These are phyloP conservation scores for Clavelina lepadiformis DNA, from an alignment of 23 tunicate genomes.

Conservation along the genomic window DNA sequence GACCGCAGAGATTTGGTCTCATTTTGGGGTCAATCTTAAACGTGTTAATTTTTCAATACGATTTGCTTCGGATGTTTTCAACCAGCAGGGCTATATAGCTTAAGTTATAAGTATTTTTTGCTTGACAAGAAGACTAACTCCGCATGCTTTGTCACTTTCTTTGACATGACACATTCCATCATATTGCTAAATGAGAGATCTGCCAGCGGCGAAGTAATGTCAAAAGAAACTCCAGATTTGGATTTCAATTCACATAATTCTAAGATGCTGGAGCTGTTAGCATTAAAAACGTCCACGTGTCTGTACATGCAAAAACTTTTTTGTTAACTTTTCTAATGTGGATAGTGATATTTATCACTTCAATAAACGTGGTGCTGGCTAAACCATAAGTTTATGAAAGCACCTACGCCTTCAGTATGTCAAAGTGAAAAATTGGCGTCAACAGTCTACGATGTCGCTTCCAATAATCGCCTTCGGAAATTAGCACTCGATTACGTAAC, in stretches of 20 bases:
- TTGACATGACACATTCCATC: constrained; percentile 2
- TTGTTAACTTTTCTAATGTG: no score
- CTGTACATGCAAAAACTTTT: no score
- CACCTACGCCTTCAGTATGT: background rate
- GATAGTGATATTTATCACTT: no score
- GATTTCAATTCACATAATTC: background rate
- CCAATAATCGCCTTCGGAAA: constrained; percentile 2
- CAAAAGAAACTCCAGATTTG: background rate
- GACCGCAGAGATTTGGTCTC: no score
- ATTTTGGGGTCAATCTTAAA: no score
- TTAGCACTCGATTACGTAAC: background rate
- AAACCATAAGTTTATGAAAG: background rate
- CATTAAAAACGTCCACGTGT: background rate
- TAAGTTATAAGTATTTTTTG: no score
- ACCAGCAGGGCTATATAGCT: no score
- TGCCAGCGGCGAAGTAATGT: background rate
- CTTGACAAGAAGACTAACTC: no score
- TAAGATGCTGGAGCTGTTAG: background rate
- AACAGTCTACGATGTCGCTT: constrained; percentile 4
- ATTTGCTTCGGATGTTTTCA: no score
- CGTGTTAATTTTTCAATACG: no score
- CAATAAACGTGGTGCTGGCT: background rate
- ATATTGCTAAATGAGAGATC: background rate
- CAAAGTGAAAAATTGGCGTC: background rate
- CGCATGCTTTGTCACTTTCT: no score